A percentile compares a stretch with the other conserved stretches of the same genome.
These are phyloP conservation scores for Cantharis rustica DNA, from an alignment of 2,888 invertebrate species.

Conservation along the genomic window DNA sequence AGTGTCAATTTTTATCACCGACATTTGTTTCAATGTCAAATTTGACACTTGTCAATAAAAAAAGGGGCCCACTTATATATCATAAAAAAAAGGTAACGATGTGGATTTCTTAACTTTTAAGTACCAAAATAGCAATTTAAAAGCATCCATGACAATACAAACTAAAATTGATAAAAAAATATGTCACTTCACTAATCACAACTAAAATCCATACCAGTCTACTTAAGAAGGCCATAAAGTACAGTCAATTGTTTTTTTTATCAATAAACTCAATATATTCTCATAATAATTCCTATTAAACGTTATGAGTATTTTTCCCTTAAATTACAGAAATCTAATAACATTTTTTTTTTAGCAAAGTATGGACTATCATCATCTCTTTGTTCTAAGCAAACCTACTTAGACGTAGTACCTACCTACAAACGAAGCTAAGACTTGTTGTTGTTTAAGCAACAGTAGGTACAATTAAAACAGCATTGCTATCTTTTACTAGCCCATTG, in stretches of 20 bases:
- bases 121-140: background rate
- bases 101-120: background rate
- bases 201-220: background rate
- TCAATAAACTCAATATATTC: background rate
- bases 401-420: conserved; percentile 19
- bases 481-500: conserved; percentile 67
- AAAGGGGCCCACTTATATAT: background rate
- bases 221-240: background rate
- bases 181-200: background rate
- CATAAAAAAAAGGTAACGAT: background rate
- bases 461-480: conserved; percentile 73
- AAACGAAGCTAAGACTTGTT: conserved; percentile 38
- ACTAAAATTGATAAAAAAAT: background rate
- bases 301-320: background rate
- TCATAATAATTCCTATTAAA: background rate
- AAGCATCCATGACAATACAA: background rate
- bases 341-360: background rate
- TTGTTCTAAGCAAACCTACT: background rate
- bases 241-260: background rate
- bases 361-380: background rate
- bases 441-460: conserved; percentile 63
- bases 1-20: background rate
- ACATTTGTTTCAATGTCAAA: background rate
- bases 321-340: background rate
- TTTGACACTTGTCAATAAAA: background rate